Percentiles rank a stretch among this genome's conserved stretches.
phyloP scores from a whole-genome alignment of 2,797 vertebrate species.

The Falco cherrug region DNA sequence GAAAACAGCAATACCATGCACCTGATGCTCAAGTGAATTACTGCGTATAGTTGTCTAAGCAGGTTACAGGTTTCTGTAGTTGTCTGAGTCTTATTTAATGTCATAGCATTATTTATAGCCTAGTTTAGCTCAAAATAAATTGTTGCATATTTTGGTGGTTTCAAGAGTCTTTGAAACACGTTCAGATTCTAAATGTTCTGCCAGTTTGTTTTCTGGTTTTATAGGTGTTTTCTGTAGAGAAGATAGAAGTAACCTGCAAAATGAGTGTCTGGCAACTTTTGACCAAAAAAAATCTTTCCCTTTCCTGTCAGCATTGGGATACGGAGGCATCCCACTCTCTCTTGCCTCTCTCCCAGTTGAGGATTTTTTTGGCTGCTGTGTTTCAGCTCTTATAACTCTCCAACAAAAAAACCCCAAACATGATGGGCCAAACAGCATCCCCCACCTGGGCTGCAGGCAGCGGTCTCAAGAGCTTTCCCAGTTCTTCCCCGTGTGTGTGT shows the following conservation, averaged over 20 bases:
- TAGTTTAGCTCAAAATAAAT: not conserved
- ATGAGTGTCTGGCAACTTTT: not conserved
- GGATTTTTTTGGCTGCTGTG: not conserved
- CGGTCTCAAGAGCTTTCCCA: not conserved
- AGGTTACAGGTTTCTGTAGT: not conserved
- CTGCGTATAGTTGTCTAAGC: not conserved
- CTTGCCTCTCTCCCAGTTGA: not conserved
- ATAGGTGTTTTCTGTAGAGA: not conserved
- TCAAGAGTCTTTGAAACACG: not conserved
- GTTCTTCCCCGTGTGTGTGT: fast-evolving
- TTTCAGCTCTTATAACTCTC: not conserved
- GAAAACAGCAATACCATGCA: not conserved
- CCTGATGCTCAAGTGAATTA: not conserved
- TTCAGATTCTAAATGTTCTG: not conserved
- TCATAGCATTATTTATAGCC: not conserved
- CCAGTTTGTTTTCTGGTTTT: not conserved
- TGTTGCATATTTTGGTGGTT: not conserved
- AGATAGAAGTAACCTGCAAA: not conserved
- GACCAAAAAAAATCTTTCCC: not conserved
- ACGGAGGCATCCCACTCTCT: not conserved
- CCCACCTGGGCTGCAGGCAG: not conserved
- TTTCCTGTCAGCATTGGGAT: not conserved
- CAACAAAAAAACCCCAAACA: not conserved
- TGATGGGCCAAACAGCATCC: not conserved
- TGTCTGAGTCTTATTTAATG: not conserved